Evolutionary conservation across 2,113 vertebrate genomes (phyloP), one percentile per base, ranked within the genome.

Genomic region (Corynorhinus townsendii): DNA sequence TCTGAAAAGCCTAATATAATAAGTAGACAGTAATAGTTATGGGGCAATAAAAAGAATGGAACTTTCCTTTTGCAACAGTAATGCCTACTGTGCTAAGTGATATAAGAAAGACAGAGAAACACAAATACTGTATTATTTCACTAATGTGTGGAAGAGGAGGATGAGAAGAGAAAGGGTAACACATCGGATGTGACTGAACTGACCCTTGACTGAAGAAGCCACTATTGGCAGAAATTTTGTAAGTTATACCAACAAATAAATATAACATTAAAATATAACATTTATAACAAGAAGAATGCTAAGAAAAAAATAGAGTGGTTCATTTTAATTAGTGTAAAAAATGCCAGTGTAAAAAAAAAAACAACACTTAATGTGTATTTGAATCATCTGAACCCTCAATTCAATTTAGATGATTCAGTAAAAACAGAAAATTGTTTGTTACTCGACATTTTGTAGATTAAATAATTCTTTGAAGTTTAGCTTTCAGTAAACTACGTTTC

Each of bases 261-360:
- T 52, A 26, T 47, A 28, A 66, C 30, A 62, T 62, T 62, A 28
- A 62, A 62, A 62, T 28, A 4, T 86, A 68, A 49, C 15, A 17
- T 73, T 93, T 87, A 62, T 79, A 80, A 62, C 14, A 90, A 86
- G 4, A 89, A 80, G 12, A 40, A 6, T 49, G 3, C 7, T 85
- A 86, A 40, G 7, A n/a, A 66, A 86, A 20, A 19, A 15, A 11
- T 0, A 40, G 1, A 24, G 15, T n/a, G 24, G 4, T 80, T 86
- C 19, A 71, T 77, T 92, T 96, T 79, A 56, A 86, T 82, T 69
- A 92, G 40, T 56, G 5, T 54, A 80, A 68, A 88, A 35, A 89
- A 28, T 82, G 14, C 14, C 30, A 87, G 1, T 72, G 40, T 17
- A n/a, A 83, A 1, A 83, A 49, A 49, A 1, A n/a, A 83, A 1